phyloP scores from a whole-genome alignment of 2,113 vertebrate genomes.

The Phyllostomus hastatus region DNA sequence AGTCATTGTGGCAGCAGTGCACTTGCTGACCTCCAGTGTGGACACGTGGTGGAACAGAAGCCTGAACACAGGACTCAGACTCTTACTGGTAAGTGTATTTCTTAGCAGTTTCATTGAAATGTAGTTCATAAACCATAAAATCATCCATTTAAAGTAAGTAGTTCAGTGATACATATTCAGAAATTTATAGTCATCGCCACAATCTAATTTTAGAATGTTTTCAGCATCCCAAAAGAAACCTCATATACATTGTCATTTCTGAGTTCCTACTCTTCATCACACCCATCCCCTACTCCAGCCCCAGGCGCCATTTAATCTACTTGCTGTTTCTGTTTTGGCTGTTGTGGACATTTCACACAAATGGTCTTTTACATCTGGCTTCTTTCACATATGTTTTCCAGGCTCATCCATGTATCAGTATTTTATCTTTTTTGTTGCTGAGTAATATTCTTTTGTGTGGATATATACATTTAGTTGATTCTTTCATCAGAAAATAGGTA shows the following conservation, averaged over 20 bases:
- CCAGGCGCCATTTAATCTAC: background rate
- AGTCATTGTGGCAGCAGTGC: constrained; percentile 85
- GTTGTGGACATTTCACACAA: background rate
- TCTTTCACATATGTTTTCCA: background rate
- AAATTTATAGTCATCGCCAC: background rate
- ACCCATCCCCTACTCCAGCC: background rate
- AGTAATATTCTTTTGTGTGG: background rate
- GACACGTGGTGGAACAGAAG: constrained; percentile 86
- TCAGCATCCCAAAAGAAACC: background rate
- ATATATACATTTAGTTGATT: background rate
- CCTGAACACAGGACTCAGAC: constrained; percentile 90
- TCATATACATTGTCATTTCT: background rate
- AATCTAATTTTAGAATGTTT: constrained; percentile 24
- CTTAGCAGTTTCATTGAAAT: constrained; percentile 5
- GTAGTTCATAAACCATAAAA: background rate
- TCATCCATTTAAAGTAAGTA: background rate
- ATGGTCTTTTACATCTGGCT: background rate
- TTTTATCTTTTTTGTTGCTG: background rate
- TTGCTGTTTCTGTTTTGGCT: background rate
- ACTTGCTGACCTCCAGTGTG: constrained; percentile 79
- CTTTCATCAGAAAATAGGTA: background rate
- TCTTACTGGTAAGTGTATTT: constrained; percentile 88
- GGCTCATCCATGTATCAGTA: background rate
- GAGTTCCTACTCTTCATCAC: background rate
- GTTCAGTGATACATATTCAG: background rate